Conservation (phyloP, 2,888 invertebrate genomes). For the Idaea biselata region DNA sequence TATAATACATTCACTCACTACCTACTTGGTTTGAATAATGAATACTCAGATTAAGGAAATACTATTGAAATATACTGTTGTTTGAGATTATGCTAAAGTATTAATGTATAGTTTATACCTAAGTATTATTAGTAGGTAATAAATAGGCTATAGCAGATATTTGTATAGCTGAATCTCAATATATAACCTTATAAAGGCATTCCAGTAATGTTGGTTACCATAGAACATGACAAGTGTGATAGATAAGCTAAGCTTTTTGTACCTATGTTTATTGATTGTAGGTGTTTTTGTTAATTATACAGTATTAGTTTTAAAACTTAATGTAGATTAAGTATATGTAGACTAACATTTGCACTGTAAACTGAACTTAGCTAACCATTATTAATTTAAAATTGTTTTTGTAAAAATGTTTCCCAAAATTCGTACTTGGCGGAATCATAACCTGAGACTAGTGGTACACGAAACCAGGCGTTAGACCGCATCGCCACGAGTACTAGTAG, state of each 20-base stretch:
- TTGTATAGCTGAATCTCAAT: neutral
- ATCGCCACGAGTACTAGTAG: too few species aligned
- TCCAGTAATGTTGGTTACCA: slow-evolving; percentile 3
- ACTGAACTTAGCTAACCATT: too few species aligned
- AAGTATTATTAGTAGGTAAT: too few species aligned
- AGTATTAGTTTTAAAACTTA: neutral
- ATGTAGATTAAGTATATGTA: neutral
- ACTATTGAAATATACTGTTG: neutral
- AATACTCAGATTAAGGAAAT: neutral
- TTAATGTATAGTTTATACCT: neutral
- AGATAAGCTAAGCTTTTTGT: neutral
- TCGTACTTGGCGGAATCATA: too few species aligned
- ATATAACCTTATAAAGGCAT: slow-evolving; percentile 8
- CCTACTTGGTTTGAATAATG: too few species aligned
- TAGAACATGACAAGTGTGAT: neutral
- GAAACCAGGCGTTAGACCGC: too few species aligned
- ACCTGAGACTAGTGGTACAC: too few species aligned
- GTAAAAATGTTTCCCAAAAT: too few species aligned
- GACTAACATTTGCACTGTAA: neutral
- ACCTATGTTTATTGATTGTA: neutral
- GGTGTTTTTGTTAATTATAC: neutral
- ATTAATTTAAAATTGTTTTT: too few species aligned
- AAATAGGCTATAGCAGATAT: too few species aligned
- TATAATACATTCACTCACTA: too few species aligned
- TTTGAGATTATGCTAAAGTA: neutral